Evolutionary conservation across 1,140 invertebrate genomes (phyloP), one percentile per base, ranked within the genome.

Genomic region (Drosophila mojavensis): DNA sequence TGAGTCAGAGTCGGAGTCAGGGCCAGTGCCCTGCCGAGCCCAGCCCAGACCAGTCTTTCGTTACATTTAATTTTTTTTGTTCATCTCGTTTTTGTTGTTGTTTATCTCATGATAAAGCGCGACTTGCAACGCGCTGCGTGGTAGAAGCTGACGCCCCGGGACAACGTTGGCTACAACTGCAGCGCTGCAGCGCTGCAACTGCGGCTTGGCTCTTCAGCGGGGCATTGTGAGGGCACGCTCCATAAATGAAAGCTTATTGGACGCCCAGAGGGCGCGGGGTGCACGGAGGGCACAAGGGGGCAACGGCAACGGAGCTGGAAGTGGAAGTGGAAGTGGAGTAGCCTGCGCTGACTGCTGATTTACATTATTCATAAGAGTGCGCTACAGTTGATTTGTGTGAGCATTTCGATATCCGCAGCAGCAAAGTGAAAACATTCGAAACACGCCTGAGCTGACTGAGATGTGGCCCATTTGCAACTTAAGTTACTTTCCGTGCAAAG

Each of bases 101-200:
- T 84, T 89, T 88, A 83, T 89, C 83, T 86, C 73, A 51, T 80
- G 83, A 88, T 89, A 89, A 88, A 88, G 84, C 83, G 83, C 84
- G 83, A 89, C 68, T 78, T 89, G 84, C 79, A 86, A 86, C 75
- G 83, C 83, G 83, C 67, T 77, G 60, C 82, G 80, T 75, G 79
- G 75, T 83, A 62, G 65, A 79, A 61, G 53, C 78, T 67, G 45
- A 70, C 58, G 66, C 72, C 61, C 39, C 48, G 28, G 45, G 45
- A 20, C 55, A 43, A 39, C 53, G 56, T 45, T 55, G 39, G 13
- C n/a, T 20, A 15, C 53, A 50, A 39, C 41, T 30, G 5, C 64
- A 43, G 54, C 53, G 48, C 41, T 30, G 5, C 64, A 43, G 54
- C 53, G 48, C 41, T 24, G 20, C 53, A 50, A 39, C 41, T 30